These are phyloP conservation scores for Trachelus tabidus DNA, from an alignment of 2,888 invertebrate genomes.

Conservation along the genomic window DNA sequence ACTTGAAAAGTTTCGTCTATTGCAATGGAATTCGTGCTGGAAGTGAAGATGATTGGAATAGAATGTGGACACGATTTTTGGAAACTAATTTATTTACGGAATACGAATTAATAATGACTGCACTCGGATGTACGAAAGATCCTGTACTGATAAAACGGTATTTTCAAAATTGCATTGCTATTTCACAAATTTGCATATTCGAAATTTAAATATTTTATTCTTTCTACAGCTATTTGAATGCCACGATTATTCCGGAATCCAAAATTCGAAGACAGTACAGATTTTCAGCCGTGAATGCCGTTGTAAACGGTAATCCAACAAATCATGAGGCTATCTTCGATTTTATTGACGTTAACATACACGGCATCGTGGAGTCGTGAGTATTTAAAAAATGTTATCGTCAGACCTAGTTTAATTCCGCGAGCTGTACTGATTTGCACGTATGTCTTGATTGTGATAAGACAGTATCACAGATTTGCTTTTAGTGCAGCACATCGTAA, in stretches of 20 bases:
- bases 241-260: background rate
- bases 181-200: background rate
- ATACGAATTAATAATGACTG: constrained; percentile 73
- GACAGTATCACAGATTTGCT: background rate
- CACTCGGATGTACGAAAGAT: constrained; percentile 76
- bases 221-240: background rate
- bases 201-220: background rate
- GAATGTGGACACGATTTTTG: constrained; percentile 73
- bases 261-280: background rate
- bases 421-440: background rate
- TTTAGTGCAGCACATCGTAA: background rate
- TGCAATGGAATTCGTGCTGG: constrained; percentile 79
- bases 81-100: constrained; percentile 75
- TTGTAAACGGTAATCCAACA: background rate
- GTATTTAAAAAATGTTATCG: background rate
- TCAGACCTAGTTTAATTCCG: background rate
- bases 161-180: constrained; percentile 8
- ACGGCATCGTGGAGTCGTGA: background rate
- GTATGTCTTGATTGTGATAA: background rate
- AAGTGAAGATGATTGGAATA: constrained; percentile 72
- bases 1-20: constrained; percentile 78
- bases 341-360: background rate
- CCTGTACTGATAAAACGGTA: constrained; percentile 70
- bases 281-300: constrained; percentile 30
- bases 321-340: background rate